These are phyloP conservation scores for Myotis vivesi DNA, from an alignment of 2,797 vertebrate species.

Conservation along the genomic window DNA sequence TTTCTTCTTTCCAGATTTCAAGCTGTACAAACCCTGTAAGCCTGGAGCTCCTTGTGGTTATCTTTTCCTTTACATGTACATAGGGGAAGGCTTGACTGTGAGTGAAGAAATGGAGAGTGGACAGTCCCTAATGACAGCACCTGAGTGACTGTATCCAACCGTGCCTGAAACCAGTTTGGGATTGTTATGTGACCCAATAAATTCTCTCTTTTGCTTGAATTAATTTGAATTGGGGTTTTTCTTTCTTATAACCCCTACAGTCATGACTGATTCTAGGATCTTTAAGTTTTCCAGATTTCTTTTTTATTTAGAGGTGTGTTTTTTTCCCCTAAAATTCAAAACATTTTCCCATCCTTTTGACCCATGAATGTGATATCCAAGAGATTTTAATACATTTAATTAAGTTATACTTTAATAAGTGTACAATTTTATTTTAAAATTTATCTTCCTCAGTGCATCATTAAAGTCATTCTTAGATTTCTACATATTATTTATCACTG, in stretches of 20 bases:
- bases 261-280: not conserved
- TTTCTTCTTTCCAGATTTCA: slow-evolving; percentile 21
- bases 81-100: not conserved
- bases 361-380: not conserved
- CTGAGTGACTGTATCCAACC: not conserved
- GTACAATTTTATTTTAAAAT: slow-evolving; percentile 29
- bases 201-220: not conserved
- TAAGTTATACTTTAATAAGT: slow-evolving; percentile 9
- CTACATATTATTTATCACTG: slow-evolving; percentile 62
- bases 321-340: slow-evolving; percentile 20
- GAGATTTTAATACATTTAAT: not conserved
- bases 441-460: slow-evolving; percentile 69
- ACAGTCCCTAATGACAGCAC: not conserved
- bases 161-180: not conserved
- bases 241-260: not conserved
- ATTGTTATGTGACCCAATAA: not conserved
- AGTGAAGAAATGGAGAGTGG: not conserved
- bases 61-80: not conserved
- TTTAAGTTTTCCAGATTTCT: not conserved
- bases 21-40: not conserved
- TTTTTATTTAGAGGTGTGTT: not conserved
- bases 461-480: slow-evolving; percentile 77
- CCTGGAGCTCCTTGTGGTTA: not conserved
- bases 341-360: not conserved
- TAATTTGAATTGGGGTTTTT: not conserved